Percentiles rank a stretch among this genome's conserved stretches.
Conservation (phyloP, 2,888 invertebrate species). For the Nomada fucata region DNA sequence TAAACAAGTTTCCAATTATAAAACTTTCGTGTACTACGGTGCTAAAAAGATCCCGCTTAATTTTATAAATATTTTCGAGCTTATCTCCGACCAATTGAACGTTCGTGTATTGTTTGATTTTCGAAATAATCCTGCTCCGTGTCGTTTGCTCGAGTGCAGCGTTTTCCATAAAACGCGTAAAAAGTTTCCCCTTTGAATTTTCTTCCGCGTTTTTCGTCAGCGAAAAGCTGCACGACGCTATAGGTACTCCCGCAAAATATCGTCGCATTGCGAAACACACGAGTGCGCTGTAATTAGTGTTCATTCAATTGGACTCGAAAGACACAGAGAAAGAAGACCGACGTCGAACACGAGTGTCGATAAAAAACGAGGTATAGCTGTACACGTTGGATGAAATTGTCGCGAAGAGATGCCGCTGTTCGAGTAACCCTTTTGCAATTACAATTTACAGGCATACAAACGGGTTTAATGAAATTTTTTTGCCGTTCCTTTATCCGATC, state of each 20-base stretch:
- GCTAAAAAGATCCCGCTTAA: no score
- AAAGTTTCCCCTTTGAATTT: not conserved
- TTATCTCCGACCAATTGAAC: no score
- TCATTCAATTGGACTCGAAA: constrained; percentile 40
- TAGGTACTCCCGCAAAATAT: constrained; percentile 35
- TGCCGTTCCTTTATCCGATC: constrained; percentile 1
- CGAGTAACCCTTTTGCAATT: constrained; percentile 44
- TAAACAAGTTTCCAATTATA: no score
- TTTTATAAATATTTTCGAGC: no score
- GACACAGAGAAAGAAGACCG: constrained; percentile 7
- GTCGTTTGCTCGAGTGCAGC: not conserved
- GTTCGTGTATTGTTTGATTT: no score
- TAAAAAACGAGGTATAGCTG: constrained; percentile 14
- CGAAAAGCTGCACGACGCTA: not conserved
- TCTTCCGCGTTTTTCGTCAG: not conserved
- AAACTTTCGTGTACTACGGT: no score
- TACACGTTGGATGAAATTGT: constrained; percentile 8
- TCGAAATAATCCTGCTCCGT: no score
- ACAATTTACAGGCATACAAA: constrained; percentile 39
- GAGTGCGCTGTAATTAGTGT: constrained; percentile 45
- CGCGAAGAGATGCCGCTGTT: not conserved
- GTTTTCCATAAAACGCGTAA: no score
- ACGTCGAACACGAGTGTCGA: not conserved
- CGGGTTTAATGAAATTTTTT: constrained; percentile 49
- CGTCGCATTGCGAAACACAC: constrained; percentile 38